These are phyloP conservation scores for Emydocephalus ijimae DNA, from an alignment of 2,113 vertebrate genomes.

Conservation along the genomic window DNA sequence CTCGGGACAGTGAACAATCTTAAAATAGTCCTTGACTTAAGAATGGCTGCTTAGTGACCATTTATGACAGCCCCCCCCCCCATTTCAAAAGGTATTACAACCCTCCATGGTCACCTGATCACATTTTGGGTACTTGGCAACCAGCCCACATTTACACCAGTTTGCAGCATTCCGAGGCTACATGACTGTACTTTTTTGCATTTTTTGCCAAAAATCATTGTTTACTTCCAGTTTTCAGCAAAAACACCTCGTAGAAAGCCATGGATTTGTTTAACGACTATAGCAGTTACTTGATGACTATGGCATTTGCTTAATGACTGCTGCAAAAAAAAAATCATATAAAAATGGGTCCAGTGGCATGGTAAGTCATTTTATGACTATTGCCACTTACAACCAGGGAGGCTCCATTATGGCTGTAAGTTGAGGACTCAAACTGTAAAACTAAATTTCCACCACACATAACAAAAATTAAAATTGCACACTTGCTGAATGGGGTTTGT, in stretches of 20 bases:
- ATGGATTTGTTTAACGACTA: not conserved
- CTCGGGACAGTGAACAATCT: not conserved
- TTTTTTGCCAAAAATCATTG: not conserved
- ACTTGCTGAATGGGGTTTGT: not conserved
- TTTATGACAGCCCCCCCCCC: not conserved
- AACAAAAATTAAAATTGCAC: not conserved
- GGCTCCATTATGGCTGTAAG: not conserved
- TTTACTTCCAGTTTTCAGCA: not conserved
- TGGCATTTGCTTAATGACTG: not conserved
- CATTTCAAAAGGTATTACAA: not conserved
- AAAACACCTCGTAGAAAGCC: not conserved
- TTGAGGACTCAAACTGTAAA: not conserved
- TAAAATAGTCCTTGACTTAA: not conserved
- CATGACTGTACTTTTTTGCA: not conserved
- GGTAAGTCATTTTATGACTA: not conserved
- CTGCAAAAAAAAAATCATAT: not conserved
- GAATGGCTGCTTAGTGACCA: not conserved
- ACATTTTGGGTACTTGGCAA: not conserved
- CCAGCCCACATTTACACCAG: not conserved
- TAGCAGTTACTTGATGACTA: not conserved
- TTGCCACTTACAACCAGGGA: not conserved
- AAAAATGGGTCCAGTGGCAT: not conserved
- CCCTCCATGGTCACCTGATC: not conserved
- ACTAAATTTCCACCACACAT: not conserved
- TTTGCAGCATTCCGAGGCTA: not conserved